Conservation (phyloP, 2,888 invertebrate species). For the Callimorpha dominula region DNA sequence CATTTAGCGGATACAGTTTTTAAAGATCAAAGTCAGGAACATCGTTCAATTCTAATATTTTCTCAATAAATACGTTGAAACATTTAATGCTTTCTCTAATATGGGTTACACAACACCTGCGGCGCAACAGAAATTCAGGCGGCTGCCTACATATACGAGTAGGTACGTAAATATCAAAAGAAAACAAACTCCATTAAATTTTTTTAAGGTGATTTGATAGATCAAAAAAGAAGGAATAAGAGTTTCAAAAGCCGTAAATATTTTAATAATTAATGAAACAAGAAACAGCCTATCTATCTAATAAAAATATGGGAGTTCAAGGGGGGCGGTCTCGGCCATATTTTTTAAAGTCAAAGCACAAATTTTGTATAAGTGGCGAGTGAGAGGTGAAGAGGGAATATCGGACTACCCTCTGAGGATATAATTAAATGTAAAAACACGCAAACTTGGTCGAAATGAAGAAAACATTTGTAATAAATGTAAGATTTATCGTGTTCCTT, state of each 20-base stretch:
- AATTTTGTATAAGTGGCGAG: conserved; percentile 6
- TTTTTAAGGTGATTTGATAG: background rate
- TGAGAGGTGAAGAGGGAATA: conserved; percentile 21
- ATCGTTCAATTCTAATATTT: too few species aligned
- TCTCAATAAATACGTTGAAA: too few species aligned
- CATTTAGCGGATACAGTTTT: conserved; percentile 24
- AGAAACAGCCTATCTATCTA: background rate
- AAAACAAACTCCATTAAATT: background rate
- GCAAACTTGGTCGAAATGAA: conserved; percentile 37
- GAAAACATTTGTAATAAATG: conserved; percentile 47
- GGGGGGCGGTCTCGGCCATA: background rate
- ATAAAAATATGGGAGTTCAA: conserved; percentile 1
- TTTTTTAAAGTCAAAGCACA: conserved; percentile 21
- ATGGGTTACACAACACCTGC: background rate
- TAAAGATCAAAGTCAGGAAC: background rate
- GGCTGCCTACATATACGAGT: too few species aligned
- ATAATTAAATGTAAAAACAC: conserved; percentile 44
- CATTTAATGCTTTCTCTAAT: too few species aligned
- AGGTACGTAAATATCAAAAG: background rate
- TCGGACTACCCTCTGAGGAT: conserved; percentile 25
- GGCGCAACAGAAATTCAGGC: background rate
- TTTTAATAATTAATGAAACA: background rate
- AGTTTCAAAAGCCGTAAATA: background rate
- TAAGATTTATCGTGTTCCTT: conserved; percentile 35
- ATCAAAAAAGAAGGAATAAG: background rate